A percentile compares a stretch with the other conserved stretches of the same genome.
phyloP scores from a whole-genome alignment of 1,140 invertebrate species.

The Lepidurus packardi region DNA sequence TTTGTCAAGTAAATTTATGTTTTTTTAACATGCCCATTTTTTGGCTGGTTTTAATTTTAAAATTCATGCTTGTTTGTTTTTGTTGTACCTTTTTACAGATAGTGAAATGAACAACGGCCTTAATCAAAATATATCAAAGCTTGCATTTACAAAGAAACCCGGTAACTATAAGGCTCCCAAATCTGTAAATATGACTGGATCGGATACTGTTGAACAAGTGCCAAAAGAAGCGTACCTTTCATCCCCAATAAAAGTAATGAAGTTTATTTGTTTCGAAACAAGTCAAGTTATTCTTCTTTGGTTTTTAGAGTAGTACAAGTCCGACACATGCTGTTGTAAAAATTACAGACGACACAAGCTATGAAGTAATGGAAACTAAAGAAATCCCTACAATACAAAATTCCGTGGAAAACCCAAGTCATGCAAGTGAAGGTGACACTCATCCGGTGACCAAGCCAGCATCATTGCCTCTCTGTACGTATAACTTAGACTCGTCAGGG shows the following conservation, averaged over 20 bases:
- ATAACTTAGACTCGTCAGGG: neutral
- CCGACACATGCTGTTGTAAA: slow-evolving; percentile 28
- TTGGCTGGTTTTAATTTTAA: too few relatives aligned
- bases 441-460: neutral
- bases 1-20: neutral
- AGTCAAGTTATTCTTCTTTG: neutral
- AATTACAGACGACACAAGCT: slow-evolving; percentile 27
- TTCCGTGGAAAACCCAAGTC: neutral
- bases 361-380: slow-evolving; percentile 30
- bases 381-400: neutral
- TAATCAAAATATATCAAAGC: neutral
- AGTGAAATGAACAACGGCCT: neutral
- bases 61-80: slow-evolving; percentile 15
- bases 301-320: neutral
- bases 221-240: slow-evolving; percentile 18
- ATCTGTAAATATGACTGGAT: neutral
- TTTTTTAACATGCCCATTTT: neutral
- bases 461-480: neutral
- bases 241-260: neutral
- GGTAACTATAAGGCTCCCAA: neutral
- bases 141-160: slow-evolving; percentile 7
- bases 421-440: neutral
- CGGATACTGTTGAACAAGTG: neutral
- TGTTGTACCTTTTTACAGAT: neutral
- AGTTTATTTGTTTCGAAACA: neutral